Conservation (phyloP, 2,797 vertebrate species). For the Okamejei kenojei region DNA sequence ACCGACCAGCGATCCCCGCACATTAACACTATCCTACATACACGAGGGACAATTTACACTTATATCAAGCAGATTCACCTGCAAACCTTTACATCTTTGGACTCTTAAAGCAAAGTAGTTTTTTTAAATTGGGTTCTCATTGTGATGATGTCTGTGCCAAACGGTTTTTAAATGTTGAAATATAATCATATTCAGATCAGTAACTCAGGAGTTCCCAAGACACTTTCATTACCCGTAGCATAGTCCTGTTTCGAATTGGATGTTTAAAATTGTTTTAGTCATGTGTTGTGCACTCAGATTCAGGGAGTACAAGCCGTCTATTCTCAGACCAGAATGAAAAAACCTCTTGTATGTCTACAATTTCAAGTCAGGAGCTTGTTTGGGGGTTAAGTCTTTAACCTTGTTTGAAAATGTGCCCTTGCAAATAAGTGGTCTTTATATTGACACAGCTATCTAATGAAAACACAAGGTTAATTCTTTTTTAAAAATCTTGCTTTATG, state of each 20-base stretch:
- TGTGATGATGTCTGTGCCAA: neutral
- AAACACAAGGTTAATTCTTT: neutral
- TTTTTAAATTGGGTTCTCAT: neutral
- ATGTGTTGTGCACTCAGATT: neutral
- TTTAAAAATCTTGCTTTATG: neutral
- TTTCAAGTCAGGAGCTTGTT: neutral
- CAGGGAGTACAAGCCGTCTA: neutral
- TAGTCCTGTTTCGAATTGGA: neutral
- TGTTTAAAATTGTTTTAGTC: neutral
- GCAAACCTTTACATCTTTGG: too few relatives aligned
- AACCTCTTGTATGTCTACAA: neutral
- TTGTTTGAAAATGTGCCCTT: neutral
- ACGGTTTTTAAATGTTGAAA: neutral
- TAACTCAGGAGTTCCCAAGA: neutral
- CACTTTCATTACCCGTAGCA: neutral
- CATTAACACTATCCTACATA: too few relatives aligned
- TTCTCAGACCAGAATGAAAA: neutral
- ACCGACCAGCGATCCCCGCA: too few relatives aligned
- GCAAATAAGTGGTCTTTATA: neutral
- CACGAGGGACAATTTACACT: too few relatives aligned
- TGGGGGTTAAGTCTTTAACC: conserved; percentile 5
- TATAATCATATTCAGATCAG: neutral
- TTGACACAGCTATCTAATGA: neutral
- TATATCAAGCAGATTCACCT: too few relatives aligned
- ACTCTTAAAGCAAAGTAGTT: neutral